Evolutionary conservation across 1,140 invertebrate genomes (phyloP), one percentile per base, ranked within the genome.

Genomic region (Pectinophora gossypiella): DNA sequence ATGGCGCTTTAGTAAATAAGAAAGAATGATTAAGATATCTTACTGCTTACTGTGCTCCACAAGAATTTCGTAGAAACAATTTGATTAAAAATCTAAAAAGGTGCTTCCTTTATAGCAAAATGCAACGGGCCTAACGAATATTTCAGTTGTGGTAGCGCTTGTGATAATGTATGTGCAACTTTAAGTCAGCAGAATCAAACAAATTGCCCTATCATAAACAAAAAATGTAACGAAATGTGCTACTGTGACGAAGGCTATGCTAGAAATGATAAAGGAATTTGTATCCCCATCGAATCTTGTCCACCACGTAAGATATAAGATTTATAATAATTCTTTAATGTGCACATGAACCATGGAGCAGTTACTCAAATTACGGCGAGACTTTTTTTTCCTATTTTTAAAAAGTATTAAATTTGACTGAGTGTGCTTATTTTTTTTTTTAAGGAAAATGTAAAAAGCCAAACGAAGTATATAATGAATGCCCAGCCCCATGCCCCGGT

Each of bases 101-200:
- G n/a, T n/a, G n/a, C n/a, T n/a, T n/a, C n/a, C n/a, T 10, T 18
- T 16, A 15, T 15, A 77, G 72, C 36, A 13, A 59, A 57, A 62
- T 81, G 73, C 19, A 43, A 38, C 7, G 70, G 73, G 12, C 45
- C 61, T 0, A 45, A 90, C 57, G 80, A 86, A 44, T 82, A 71
- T 46, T 85, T 70, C 40, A 50, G 67, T 0, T 90, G 89, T 46
- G 90, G 89, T 5, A 64, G 76, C 46, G 81, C 72, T n/a, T 91
- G 90, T 60, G 89, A 90, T 54, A 89, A 85, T 19, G 79, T 78
- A 16, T 90, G 89, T 49, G 64, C 63, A 10, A 89, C 78, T 12
- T 48, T 90, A 6, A 64, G 64, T 0, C 12, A 79, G 61, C 76
- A 82, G 18, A 77, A 71, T 27, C 70, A 71, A 59, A 70, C 64